These are phyloP conservation scores for Ichneumon xanthorius DNA, from an alignment of 2,888 invertebrate species.

Conservation along the genomic window DNA sequence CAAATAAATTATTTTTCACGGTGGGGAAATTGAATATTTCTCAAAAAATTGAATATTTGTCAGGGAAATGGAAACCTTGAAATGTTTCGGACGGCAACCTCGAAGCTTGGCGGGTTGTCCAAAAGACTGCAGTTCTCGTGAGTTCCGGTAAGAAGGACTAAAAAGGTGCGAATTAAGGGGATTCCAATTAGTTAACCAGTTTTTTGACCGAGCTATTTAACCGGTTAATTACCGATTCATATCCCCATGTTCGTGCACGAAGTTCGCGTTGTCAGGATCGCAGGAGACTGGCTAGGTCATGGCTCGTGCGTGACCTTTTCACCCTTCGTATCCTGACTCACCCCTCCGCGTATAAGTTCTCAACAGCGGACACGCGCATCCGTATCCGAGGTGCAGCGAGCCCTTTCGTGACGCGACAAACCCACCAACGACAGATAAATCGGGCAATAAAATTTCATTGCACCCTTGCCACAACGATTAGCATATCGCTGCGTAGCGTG, in stretches of 20 bases:
- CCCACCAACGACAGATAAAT: neutral
- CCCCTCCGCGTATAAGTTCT: neutral
- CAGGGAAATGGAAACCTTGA: too few relatives aligned
- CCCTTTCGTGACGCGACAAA: conserved; percentile 18
- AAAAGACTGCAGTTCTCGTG: too few relatives aligned
- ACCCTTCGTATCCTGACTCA: neutral
- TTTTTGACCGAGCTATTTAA: neutral
- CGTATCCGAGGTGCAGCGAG: neutral
- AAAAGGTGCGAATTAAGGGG: too few relatives aligned
- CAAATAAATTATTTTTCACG: too few relatives aligned
- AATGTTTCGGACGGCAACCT: neutral
- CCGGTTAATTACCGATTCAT: neutral
- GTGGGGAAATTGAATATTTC: too few relatives aligned
- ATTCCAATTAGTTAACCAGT: too few relatives aligned
- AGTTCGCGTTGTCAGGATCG: neutral
- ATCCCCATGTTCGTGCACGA: neutral
- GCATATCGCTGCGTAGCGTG: conserved; percentile 7
- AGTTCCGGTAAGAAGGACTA: too few relatives aligned
- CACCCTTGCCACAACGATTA: conserved; percentile 31
- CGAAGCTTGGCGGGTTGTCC: too few relatives aligned
- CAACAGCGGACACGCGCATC: neutral
- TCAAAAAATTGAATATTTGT: too few relatives aligned
- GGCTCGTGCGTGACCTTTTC: conserved; percentile 51
- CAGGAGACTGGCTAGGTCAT: conserved; percentile 34
- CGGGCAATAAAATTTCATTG: conserved; percentile 12